Conservation (phyloP, 2,797 vertebrate species). For the Manis javanica region DNA sequence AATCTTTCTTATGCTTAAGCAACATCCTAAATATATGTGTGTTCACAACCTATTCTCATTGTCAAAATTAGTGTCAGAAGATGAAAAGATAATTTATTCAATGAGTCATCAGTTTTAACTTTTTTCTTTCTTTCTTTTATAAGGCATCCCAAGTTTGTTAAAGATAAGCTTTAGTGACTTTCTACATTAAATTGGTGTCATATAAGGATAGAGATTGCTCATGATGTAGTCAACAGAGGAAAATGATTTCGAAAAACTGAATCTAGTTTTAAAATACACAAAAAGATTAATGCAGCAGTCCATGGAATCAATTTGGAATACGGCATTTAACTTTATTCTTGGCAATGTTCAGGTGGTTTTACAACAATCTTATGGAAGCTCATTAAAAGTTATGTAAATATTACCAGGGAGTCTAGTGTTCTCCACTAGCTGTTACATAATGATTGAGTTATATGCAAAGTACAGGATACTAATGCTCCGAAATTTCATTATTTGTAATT, state of each 20-base stretch:
- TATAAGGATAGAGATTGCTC: neutral
- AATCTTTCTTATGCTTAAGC: neutral
- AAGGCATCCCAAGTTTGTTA: neutral
- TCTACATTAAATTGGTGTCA: neutral
- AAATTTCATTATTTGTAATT: constrained; percentile 86
- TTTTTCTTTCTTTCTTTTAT: neutral
- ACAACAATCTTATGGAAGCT: constrained; percentile 96
- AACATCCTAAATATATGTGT: neutral
- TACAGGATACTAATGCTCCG: constrained; percentile 89
- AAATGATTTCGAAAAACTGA: constrained; percentile 96
- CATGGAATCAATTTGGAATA: constrained; percentile 96
- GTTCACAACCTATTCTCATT: neutral
- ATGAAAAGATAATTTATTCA: neutral
- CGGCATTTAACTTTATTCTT: constrained; percentile 97
- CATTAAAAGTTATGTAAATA: constrained; percentile 93
- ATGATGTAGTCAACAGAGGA: constrained; percentile 95
- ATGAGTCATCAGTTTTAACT: neutral
- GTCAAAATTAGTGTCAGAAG: constrained; percentile 11
- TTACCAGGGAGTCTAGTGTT: constrained; percentile 82
- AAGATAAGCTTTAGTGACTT: neutral
- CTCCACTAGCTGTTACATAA: constrained; percentile 87
- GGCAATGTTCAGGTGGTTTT: constrained; percentile 97
- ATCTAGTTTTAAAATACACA: constrained; percentile 97
- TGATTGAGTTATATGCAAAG: constrained; percentile 91
- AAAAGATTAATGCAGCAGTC: constrained; percentile 97